These are phyloP conservation scores for Antechinus flavipes DNA, from an alignment of 2,113 vertebrate species.

Conservation along the genomic window DNA sequence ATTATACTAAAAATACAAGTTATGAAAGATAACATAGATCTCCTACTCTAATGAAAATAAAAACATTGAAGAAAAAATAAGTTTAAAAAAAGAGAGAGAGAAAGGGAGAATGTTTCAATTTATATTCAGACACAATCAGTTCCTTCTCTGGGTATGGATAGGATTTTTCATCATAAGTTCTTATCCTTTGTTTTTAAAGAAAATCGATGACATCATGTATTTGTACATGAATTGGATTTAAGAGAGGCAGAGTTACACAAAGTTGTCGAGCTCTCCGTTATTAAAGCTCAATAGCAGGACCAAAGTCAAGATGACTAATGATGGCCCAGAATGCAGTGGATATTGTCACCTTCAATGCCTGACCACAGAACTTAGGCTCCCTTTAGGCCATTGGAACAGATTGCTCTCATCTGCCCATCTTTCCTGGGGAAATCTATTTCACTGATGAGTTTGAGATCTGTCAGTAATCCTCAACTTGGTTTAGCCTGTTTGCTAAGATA, in stretches of 20 bases:
- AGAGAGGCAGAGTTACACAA: not conserved
- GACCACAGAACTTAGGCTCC: not conserved
- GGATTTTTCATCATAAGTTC: too few relatives aligned
- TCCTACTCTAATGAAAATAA: too few relatives aligned
- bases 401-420: not conserved
- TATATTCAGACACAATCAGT: too few relatives aligned
- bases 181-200: too few relatives aligned
- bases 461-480: not conserved
- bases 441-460: not conserved
- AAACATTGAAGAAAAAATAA: too few relatives aligned
- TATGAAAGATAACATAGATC: too few relatives aligned
- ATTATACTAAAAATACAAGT: too few relatives aligned
- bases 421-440: not conserved
- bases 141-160: too few relatives aligned
- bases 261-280: not conserved
- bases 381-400: not conserved
- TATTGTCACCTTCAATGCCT: not conserved
- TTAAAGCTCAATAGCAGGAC: not conserved
- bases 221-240: not conserved
- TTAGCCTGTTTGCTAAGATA: not conserved
- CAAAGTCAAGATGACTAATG: not conserved
- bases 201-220: not conserved
- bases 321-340: not conserved
- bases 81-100: too few relatives aligned
- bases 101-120: too few relatives aligned